A percentile compares a stretch with the other conserved stretches of the same genome.
Conservation (phyloP, 2,797 vertebrate genomes). For the Emydoidea blandingii region DNA sequence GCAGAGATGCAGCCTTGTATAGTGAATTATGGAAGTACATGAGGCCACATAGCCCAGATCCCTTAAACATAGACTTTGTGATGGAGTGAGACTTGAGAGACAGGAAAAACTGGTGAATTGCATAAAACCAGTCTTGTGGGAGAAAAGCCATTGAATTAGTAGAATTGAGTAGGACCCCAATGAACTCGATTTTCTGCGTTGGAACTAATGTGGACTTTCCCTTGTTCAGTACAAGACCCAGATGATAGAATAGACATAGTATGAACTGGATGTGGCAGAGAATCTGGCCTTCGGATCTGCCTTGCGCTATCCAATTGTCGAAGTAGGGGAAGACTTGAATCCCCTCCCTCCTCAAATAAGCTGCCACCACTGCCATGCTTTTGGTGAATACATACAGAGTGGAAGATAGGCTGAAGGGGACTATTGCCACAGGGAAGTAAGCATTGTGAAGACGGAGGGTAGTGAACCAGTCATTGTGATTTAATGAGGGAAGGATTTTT, state of each 20-base stretch:
- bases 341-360: not conserved
- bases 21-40: too few species aligned
- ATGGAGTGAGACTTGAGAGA: too few species aligned
- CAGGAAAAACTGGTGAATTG: too few species aligned
- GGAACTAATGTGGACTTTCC: not conserved
- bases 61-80: too few species aligned
- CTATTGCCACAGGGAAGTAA: not conserved
- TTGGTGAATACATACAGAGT: too few species aligned
- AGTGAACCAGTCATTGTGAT: not conserved
- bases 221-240: not conserved
- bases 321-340: too few species aligned
- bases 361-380: too few species aligned
- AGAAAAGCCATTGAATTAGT: not conserved
- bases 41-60: too few species aligned
- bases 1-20: too few species aligned
- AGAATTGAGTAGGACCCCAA: not conserved
- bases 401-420: not conserved
- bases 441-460: not conserved
- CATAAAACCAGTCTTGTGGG: too few species aligned
- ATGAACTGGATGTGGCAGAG: not conserved
- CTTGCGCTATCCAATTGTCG: not conserved
- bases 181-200: too few species aligned
- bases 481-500: not conserved
- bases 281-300: not conserved
- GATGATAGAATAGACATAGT: not conserved